Evolutionary conservation across 2,888 invertebrate genomes (phyloP).

Genomic region (Drosophila nigricruria): DNA sequence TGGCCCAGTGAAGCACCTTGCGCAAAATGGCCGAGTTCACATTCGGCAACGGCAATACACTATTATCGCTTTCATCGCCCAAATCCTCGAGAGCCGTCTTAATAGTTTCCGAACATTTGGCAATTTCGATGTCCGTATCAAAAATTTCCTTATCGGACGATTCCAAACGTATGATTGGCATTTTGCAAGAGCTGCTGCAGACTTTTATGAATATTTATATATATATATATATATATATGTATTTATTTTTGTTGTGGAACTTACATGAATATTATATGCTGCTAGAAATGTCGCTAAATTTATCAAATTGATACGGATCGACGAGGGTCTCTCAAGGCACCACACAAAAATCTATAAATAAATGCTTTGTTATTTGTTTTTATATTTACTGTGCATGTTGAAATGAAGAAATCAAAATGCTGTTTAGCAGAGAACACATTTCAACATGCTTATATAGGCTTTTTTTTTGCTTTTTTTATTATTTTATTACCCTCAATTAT

Average conservation of each 20-base stretch:
- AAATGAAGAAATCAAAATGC: slow-evolving; percentile 9
- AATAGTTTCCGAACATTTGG: slow-evolving; percentile 98
- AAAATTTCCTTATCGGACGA: slow-evolving; percentile 98
- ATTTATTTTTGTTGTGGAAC: neutral
- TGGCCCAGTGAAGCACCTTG: slow-evolving; percentile 97
- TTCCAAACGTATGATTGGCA: slow-evolving; percentile 97
- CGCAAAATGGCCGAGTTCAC: slow-evolving; percentile 98
- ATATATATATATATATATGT: too few species aligned
- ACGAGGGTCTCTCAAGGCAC: slow-evolving; percentile 47
- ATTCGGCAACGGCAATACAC: slow-evolving; percentile 97
- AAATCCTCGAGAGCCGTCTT: slow-evolving; percentile 99
- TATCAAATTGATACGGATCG: slow-evolving; percentile 23
- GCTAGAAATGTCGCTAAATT: slow-evolving; percentile 15
- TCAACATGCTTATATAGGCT: too few species aligned
- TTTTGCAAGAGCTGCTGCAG: slow-evolving; percentile 85
- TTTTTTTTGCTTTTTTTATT: neutral
- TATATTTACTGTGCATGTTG: slow-evolving; percentile 33
- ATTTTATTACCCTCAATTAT: neutral
- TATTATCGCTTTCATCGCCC: slow-evolving; percentile 95
- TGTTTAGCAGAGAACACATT: neutral
- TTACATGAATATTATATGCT: neutral
- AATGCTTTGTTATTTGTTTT: slow-evolving; percentile 41
- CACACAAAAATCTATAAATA: slow-evolving; percentile 67
- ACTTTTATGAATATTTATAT: neutral
- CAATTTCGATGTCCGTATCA: slow-evolving; percentile 98